Conservation (phyloP, 2,797 vertebrate species). For the Microtus obscurus region DNA sequence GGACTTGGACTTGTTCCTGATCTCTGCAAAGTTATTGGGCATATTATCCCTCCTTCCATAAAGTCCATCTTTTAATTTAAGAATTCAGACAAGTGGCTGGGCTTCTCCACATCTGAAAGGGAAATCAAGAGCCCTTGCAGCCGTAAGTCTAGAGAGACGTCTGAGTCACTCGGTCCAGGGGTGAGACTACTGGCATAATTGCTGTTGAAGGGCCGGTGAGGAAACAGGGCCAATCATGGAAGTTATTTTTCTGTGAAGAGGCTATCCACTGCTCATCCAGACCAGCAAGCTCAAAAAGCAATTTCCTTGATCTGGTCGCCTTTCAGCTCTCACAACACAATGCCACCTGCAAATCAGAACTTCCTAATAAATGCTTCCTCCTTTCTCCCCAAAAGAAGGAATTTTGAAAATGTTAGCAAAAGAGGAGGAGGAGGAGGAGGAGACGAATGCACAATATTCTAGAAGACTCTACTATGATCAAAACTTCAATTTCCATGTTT, state of each 20-base stretch:
- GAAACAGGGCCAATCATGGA: not conserved
- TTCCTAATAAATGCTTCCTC: conserved; percentile 37
- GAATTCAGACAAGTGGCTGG: not conserved
- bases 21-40: not conserved
- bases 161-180: not conserved
- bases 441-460: not conserved
- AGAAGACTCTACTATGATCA: not conserved
- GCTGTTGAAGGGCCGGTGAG: not conserved
- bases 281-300: conserved; percentile 39
- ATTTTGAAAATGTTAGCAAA: conserved; percentile 45
- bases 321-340: not conserved
- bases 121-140: not conserved
- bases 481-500: conserved; percentile 58
- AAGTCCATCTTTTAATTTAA: not conserved
- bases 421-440: not conserved
- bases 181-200: not conserved
- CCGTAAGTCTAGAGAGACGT: not conserved
- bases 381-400: not conserved
- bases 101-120: conserved; percentile 37
- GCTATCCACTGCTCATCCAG: conserved; percentile 54
- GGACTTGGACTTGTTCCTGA: not conserved
- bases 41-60: not conserved
- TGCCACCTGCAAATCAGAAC: conserved; percentile 37
- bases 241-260: conserved; percentile 59
- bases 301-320: conserved; percentile 56